Base-by-base conservation (phyloP, 2,113 vertebrate species). In the Delphinapterus leucas region DNA sequence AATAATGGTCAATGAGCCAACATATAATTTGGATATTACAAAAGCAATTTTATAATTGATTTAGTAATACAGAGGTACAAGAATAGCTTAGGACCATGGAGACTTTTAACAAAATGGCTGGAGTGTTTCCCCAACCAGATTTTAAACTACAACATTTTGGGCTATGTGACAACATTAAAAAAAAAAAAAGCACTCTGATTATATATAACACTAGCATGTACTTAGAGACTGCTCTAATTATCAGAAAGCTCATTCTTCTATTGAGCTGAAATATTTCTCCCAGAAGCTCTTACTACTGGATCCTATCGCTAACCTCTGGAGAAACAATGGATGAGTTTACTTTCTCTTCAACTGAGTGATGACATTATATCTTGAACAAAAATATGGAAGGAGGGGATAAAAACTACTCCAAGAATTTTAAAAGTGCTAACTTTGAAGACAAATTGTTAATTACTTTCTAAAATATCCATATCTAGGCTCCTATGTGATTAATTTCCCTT, bases 291-390 rank as follows among this genome's bases (percentile, higher is more conserved):
- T 36, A 33, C 13, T 58, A 65, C 18, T 89, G 5, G 3, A 88
- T 71, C 2, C 3, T n/a, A 61, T 33, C 73, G 94, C 26, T 67
- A 82, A 79, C 28, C 33, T 82, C 36, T 20, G 14, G 17, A 80
- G 33, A 91, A 92, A 88, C 17, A 68, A 9, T 36, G 15, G 44
- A 5, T 49, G 92, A 47, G 2, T 65, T 65, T 65, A 41, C 2
- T 81, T 70, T 5, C 15, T 80, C 41, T 81, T 94, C 10, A 21
- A 38, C 26, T 82, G 31, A 96, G 8, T 81, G 17, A 86, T 76
- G 58, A 70, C 20, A 84, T 74, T 82, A 97, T 76, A 55, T 90
- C 14, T 83, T 84, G 11, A 85, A 96, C 2, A 96, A 96, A 96
- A 93, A 33, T 95, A 74, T 70, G 9, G 1, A 15, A 60, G 11